These are phyloP conservation scores for Patagioenas fasciata DNA, from an alignment of 2,113 vertebrate genomes.

Conservation along the genomic window DNA sequence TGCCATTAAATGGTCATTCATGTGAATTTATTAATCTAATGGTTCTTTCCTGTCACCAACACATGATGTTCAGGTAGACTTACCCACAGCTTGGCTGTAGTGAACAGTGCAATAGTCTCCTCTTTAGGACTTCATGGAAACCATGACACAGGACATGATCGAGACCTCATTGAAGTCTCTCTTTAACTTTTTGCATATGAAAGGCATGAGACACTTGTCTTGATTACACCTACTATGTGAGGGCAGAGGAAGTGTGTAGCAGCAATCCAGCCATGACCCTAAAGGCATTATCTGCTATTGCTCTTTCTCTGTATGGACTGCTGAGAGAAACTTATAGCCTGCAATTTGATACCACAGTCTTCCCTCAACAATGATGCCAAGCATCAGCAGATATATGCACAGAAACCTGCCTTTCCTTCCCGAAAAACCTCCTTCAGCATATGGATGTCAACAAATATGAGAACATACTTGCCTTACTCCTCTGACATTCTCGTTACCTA, in stretches of 20 bases:
- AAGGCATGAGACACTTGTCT: background rate
- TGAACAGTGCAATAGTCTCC: background rate
- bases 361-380: background rate
- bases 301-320: background rate
- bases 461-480: constrained; percentile 22
- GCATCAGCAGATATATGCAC: background rate
- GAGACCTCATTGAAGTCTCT: background rate
- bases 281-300: background rate
- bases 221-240: background rate
- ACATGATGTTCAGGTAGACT: background rate
- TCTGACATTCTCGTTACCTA: constrained; percentile 44
- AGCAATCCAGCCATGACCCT: background rate
- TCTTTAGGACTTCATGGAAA: background rate
- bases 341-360: background rate
- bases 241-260: background rate
- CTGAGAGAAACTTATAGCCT: background rate
- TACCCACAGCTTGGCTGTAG: background rate
- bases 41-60: background rate
- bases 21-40: background rate
- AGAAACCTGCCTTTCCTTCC: background rate
- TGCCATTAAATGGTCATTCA: background rate
- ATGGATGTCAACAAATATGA: constrained; percentile 35
- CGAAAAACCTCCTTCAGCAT: background rate
- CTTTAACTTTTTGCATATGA: background rate
- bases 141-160: background rate